Conservation (phyloP, 2,113 vertebrate genomes). For the Larimichthys polyactis region DNA sequence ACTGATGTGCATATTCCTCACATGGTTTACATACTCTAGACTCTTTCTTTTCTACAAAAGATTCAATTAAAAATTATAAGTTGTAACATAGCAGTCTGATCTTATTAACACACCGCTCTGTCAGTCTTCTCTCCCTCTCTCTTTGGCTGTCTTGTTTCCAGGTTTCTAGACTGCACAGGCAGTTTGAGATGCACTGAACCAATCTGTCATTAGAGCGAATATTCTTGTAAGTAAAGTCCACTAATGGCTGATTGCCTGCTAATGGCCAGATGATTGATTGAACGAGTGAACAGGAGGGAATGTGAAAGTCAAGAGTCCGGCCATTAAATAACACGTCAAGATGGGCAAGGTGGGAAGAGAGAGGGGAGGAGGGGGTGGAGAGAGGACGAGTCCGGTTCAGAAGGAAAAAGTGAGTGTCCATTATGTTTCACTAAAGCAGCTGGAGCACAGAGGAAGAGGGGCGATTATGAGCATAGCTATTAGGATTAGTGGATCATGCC, state of each 20-base stretch:
- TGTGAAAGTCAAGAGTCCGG: slow-evolving; percentile 48
- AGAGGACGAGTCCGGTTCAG: slow-evolving; percentile 37
- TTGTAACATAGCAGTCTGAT: neutral
- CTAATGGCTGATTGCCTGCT: slow-evolving; percentile 55
- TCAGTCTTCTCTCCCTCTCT: neutral
- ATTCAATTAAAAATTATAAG: neutral
- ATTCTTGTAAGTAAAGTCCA: slow-evolving; percentile 54
- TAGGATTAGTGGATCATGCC: slow-evolving; percentile 78
- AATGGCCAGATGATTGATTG: slow-evolving; percentile 61
- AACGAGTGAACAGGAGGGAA: slow-evolving; percentile 37
- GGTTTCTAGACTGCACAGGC: slow-evolving; percentile 3
- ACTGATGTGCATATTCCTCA: neutral
- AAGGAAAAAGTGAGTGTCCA: slow-evolving; percentile 62
- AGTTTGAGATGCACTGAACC: slow-evolving; percentile 33
- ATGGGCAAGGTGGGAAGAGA: slow-evolving; percentile 39
- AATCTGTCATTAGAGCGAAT: slow-evolving; percentile 41
- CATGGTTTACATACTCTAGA: neutral
- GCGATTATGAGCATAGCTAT: slow-evolving; percentile 75
- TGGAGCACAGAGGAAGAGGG: slow-evolving; percentile 56
- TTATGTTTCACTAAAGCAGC: slow-evolving; percentile 71
- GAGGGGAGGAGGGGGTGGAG: slow-evolving; percentile 8
- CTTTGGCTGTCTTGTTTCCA: slow-evolving; percentile 3
- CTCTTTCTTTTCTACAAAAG: neutral
- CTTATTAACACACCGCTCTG: neutral
- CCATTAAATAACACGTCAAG: slow-evolving; percentile 63